Percentiles rank a stretch among this genome's conserved stretches.
These are phyloP conservation scores for Andricus grossulariae DNA, from an alignment of 1,140 invertebrate species.

Conservation along the genomic window DNA sequence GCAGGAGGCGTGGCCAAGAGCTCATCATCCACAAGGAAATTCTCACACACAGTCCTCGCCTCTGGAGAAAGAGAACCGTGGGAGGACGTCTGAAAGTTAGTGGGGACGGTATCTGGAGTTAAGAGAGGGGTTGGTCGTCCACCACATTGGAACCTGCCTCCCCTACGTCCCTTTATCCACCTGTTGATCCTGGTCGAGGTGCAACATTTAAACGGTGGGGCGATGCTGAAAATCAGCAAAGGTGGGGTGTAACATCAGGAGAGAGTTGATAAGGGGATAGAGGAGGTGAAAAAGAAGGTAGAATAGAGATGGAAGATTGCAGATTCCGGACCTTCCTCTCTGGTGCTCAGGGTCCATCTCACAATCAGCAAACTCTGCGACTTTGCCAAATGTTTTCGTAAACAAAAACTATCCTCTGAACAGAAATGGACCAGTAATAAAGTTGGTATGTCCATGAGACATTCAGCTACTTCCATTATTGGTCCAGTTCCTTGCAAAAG, in stretches of 20 bases:
- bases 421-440: too few relatives aligned
- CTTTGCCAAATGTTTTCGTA: too few relatives aligned
- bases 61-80: constrained; percentile 44
- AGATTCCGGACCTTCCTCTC: too few relatives aligned
- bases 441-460: too few relatives aligned
- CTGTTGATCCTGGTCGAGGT: constrained; percentile 45
- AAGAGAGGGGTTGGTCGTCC: constrained; percentile 44
- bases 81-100: constrained; percentile 35
- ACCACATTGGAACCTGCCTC: constrained; percentile 48
- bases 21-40: constrained; percentile 35
- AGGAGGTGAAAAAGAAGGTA: not conserved
- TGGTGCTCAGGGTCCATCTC: too few relatives aligned
- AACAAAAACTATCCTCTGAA: too few relatives aligned
- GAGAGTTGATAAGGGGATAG: not conserved
- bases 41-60: constrained; percentile 28
- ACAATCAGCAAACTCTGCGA: too few relatives aligned
- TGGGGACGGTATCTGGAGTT: constrained; percentile 31
- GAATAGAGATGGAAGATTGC: too few relatives aligned
- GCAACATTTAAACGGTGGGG: constrained; percentile 34
- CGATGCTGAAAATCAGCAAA: not conserved
- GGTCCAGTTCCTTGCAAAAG: too few relatives aligned
- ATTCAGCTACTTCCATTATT: too few relatives aligned
- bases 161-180: constrained; percentile 47
- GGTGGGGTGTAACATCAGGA: not conserved
- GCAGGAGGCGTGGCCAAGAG: constrained; percentile 51